Percentiles rank a stretch among this genome's conserved stretches.
These are phyloP conservation scores for Hypothenemus hampei DNA, from an alignment of 1,140 invertebrate species.

Conservation along the genomic window DNA sequence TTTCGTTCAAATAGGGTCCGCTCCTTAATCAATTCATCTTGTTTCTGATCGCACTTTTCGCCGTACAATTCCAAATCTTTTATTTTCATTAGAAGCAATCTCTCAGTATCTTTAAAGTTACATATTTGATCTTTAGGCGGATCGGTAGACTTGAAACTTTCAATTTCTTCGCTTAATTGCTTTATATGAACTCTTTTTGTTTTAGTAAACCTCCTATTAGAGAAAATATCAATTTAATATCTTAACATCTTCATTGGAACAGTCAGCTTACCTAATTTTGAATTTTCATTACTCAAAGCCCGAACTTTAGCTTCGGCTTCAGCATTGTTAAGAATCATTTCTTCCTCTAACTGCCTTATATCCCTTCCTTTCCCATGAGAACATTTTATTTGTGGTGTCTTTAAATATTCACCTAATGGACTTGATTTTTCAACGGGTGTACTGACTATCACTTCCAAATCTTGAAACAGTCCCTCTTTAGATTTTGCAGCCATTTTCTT, in stretches of 20 bases:
- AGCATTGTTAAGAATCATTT: no score
- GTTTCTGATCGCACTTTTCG: slow-evolving; percentile 34
- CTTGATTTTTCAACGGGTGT: slow-evolving; percentile 25
- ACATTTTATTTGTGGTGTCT: slow-evolving; percentile 33
- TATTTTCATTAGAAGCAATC: slow-evolving; percentile 31
- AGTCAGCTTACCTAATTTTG: slow-evolving; percentile 38
- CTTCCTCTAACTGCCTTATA: no score
- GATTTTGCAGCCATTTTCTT: no score
- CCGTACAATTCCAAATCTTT: slow-evolving; percentile 38
- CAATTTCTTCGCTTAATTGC: slow-evolving; percentile 31
- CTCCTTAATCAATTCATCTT: slow-evolving; percentile 33
- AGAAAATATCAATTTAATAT: slow-evolving; percentile 30
- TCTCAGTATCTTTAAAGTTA: slow-evolving; percentile 27
- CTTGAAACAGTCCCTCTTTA: neutral
- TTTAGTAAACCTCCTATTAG: slow-evolving; percentile 31
- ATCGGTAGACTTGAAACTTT: slow-evolving; percentile 27
- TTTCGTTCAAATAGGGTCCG: slow-evolving; percentile 31
- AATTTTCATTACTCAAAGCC: no score
- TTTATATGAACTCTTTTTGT: slow-evolving; percentile 31
- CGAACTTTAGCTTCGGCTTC: slow-evolving; percentile 30
- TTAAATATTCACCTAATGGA: slow-evolving; percentile 38
- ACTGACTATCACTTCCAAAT: no score
- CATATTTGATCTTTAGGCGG: slow-evolving; percentile 32
- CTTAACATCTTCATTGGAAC: slow-evolving; percentile 37
- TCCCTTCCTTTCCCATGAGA: slow-evolving; percentile 34